phyloP scores from a whole-genome alignment of 92 coral and sea anemone species.

The Parazoanthus atlanticus region DNA sequence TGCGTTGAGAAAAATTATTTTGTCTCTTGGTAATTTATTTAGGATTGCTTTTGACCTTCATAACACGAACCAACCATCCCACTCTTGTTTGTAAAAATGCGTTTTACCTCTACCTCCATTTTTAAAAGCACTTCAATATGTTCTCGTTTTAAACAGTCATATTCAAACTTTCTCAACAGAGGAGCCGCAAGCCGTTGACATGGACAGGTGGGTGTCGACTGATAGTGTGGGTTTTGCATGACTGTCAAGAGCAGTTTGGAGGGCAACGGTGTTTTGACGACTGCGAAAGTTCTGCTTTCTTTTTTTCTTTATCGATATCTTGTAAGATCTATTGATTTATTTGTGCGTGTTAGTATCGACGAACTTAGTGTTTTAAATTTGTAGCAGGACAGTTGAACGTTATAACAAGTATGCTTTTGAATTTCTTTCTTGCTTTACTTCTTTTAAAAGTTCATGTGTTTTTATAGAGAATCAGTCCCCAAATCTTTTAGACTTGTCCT shows the following conservation, averaged over 20 bases:
- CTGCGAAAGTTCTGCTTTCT: too few species aligned
- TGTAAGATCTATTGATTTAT: background rate
- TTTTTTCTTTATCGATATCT: background rate
- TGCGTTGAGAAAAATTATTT: background rate
- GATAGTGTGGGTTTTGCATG: background rate
- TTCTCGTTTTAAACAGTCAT: background rate
- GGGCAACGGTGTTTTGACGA: too few species aligned
- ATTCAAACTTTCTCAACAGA: constrained; percentile 11
- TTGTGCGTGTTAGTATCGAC: background rate
- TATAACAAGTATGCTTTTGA: too few species aligned
- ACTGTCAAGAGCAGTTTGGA: background rate
- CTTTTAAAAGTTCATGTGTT: background rate
- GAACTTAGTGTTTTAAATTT: too few species aligned
- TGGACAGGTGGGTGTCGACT: constrained; percentile 71
- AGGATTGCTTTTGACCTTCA: background rate
- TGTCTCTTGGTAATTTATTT: background rate
- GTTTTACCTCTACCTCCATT: too few species aligned
- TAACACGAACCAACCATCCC: background rate
- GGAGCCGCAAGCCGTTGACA: constrained; percentile 66
- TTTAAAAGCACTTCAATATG: background rate
- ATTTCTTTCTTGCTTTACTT: background rate
- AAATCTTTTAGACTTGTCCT: too few species aligned
- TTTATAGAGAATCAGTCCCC: background rate
- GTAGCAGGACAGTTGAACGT: background rate
- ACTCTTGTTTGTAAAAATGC: too few species aligned